Evolutionary conservation across 2,888 invertebrate genomes (phyloP).

Genomic region (Amiota minor): DNA sequence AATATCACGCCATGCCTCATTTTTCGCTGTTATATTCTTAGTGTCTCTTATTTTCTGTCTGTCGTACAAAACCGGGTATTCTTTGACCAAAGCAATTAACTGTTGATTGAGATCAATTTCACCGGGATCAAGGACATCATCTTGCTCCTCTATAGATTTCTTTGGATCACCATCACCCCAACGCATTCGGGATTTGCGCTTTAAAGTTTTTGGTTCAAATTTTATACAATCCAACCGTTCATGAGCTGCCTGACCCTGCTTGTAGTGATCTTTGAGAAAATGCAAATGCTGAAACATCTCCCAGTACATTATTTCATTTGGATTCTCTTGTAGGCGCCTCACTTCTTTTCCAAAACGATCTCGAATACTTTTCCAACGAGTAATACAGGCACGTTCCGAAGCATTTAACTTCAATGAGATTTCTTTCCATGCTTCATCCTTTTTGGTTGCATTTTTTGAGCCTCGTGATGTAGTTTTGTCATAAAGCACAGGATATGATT

Average conservation of each 20-base stretch:
- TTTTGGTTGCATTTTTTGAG: constrained; percentile 55
- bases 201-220: constrained; percentile 51
- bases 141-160: constrained; percentile 39
- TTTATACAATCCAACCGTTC: constrained; percentile 59
- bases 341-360: constrained; percentile 69
- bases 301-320: constrained; percentile 63
- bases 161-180: constrained; percentile 14
- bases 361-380: constrained; percentile 68
- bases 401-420: constrained; percentile 59
- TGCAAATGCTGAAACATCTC: constrained; percentile 65
- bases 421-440: constrained; percentile 65
- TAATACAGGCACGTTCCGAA: constrained; percentile 68
- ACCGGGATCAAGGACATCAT: constrained; percentile 45
- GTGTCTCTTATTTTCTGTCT: constrained; percentile 66
- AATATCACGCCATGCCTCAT: constrained; percentile 65
- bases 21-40: constrained; percentile 65
- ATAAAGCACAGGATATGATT: constrained; percentile 64
- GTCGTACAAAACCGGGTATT: constrained; percentile 65
- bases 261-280: constrained; percentile 67
- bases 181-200: constrained; percentile 25
- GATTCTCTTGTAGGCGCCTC: constrained; percentile 61
- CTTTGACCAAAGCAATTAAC: constrained; percentile 63
- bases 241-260: constrained; percentile 60
- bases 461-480: constrained; percentile 63
- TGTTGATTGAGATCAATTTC: constrained; percentile 58